phyloP scores from a whole-genome alignment of 2,888 invertebrate genomes.

The Chaitophorus viminalis region DNA sequence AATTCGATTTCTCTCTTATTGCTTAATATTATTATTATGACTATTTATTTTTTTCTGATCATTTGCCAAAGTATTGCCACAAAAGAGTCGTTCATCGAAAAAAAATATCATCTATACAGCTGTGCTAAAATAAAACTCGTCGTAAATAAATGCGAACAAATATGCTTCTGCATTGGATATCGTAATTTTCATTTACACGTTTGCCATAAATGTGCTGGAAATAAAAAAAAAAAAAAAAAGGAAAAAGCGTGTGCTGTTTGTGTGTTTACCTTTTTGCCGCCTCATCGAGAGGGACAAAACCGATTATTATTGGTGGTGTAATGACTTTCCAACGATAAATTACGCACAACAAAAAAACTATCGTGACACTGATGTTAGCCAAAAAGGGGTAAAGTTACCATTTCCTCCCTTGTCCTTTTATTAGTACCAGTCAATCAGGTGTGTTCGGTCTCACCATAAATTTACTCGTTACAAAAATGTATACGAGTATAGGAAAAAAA shows the following conservation, averaged over 20 bases:
- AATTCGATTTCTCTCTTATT: conserved; percentile 30
- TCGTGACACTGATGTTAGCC: conserved; percentile 60
- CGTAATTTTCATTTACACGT: conserved; percentile 51
- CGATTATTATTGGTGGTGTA: conserved; percentile 62
- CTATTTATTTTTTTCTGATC: not conserved
- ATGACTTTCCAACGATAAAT: conserved; percentile 61
- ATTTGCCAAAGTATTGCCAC: not conserved
- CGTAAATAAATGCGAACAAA: conserved; percentile 59
- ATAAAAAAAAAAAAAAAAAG: conserved; percentile 16
- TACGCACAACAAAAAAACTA: conserved; percentile 52
- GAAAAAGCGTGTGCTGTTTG: conserved; percentile 5
- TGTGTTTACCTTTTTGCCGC: conserved; percentile 62
- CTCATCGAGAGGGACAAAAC: conserved; percentile 61
- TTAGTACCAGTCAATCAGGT: conserved; percentile 62
- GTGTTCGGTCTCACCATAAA: conserved; percentile 60
- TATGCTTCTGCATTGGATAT: conserved; percentile 38
- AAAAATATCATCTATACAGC: conserved; percentile 36
- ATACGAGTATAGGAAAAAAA: not conserved
- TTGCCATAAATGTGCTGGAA: conserved; percentile 38
- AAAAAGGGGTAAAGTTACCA: conserved; percentile 61
- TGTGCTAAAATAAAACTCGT: conserved; percentile 45
- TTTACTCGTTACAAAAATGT: conserved; percentile 55
- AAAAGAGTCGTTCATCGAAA: conserved; percentile 9
- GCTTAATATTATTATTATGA: not conserved
- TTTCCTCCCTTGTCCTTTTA: conserved; percentile 55